Evolutionary conservation across 2,113 vertebrate genomes (phyloP).

Genomic region (Sander vitreus): DNA sequence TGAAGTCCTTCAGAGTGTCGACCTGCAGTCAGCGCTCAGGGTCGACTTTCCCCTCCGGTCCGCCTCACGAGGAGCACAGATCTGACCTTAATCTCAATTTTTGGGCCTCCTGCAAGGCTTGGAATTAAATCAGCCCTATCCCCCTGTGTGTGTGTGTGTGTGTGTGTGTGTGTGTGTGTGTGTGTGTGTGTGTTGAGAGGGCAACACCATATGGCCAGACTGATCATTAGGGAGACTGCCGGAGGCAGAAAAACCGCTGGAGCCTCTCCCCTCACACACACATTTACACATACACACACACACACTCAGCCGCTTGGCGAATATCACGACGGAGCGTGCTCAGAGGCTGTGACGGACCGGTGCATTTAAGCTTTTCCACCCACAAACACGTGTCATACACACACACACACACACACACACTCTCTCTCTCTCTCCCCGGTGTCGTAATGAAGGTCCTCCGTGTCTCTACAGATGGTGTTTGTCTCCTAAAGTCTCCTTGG

Average conservation of each 20-base stretch:
- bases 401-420: constrained; percentile 16
- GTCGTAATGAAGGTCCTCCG: constrained; percentile 78
- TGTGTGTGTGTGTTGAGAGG: constrained; percentile 36
- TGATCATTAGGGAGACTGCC: constrained; percentile 82
- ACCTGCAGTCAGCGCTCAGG: constrained; percentile 68
- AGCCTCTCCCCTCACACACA: constrained; percentile 62
- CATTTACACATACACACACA: constrained; percentile 57
- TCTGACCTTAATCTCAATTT: constrained; percentile 75
- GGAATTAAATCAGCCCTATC: constrained; percentile 73
- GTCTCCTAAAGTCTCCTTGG: constrained; percentile 81
- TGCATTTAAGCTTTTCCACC: constrained; percentile 59
- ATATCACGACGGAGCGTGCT: constrained; percentile 73
- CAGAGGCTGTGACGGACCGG: constrained; percentile 68
- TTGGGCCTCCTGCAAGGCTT: constrained; percentile 65
- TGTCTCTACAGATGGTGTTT: constrained; percentile 84
- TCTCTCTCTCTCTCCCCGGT: neutral
- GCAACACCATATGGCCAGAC: constrained; percentile 78
- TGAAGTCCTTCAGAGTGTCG: constrained; percentile 57
- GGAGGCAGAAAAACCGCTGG: constrained; percentile 74
- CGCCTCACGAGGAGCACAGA: constrained; percentile 56
- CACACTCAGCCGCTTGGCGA: constrained; percentile 46
- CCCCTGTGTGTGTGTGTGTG: constrained; percentile 31
- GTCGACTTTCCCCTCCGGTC: constrained; percentile 55
- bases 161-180: constrained; percentile 41
- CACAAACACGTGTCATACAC: neutral